Conservation (phyloP, 1,140 invertebrate genomes). For the Bombus breviceps region DNA sequence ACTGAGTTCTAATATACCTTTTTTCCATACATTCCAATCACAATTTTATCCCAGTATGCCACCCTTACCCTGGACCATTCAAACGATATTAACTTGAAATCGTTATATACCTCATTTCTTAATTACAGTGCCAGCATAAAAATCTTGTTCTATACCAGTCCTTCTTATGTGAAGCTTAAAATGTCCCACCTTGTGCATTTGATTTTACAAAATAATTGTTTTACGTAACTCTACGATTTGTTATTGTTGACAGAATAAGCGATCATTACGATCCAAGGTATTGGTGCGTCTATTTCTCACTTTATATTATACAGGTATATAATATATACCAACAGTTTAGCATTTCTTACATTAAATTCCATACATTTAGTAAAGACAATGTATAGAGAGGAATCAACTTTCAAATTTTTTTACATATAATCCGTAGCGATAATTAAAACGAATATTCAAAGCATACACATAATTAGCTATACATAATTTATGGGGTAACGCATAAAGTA, state of each 20-base stretch:
- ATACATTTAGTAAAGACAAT: constrained; percentile 58
- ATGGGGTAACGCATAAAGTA: constrained; percentile 54
- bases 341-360: constrained; percentile 48
- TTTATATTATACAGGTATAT: constrained; percentile 52
- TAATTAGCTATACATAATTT: constrained; percentile 57
- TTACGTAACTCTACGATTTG: neutral
- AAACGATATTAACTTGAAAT: constrained; percentile 33
- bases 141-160: neutral
- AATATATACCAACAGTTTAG: constrained; percentile 49
- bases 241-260: constrained; percentile 11
- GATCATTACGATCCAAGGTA: constrained; percentile 77
- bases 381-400: constrained; percentile 56
- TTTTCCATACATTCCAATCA: constrained; percentile 64
- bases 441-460: constrained; percentile 56
- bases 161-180: constrained; percentile 1
- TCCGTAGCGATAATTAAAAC: constrained; percentile 52
- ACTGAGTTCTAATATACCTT: constrained; percentile 70
- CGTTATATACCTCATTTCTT: constrained; percentile 11
- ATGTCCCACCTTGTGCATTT: neutral
- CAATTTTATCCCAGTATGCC: constrained; percentile 49
- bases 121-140: constrained; percentile 3
- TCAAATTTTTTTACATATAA: constrained; percentile 58
- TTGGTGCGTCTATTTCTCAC: constrained; percentile 69
- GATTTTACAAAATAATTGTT: constrained; percentile 26
- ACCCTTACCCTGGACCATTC: constrained; percentile 58